Percentiles rank a stretch among this genome's conserved stretches.
phyloP scores from a whole-genome alignment of 2,888 invertebrate species.

The Volucella inflata region DNA sequence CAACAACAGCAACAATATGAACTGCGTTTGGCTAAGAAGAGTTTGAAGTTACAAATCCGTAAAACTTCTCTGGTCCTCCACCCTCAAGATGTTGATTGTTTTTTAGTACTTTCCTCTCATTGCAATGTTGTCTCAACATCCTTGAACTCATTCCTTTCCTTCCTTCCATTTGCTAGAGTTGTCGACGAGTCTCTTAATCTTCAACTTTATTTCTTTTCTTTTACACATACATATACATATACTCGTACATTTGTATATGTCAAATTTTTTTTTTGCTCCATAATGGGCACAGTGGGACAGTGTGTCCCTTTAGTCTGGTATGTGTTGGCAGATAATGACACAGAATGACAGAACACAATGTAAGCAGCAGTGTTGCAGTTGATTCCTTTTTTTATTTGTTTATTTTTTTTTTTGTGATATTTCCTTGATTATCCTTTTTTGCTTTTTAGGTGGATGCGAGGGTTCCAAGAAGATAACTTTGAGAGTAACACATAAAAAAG shows the following conservation, averaged over 20 bases:
- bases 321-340: slow-evolving; percentile 35
- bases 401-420: not conserved
- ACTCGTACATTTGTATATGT: too few species aligned
- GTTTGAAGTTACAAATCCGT: not conserved
- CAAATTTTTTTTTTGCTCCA: not conserved
- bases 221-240: not conserved
- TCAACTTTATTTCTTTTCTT: slow-evolving; percentile 24
- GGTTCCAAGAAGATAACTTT: not conserved
- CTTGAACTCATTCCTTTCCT: slow-evolving; percentile 37
- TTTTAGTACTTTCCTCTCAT: slow-evolving; percentile 29
- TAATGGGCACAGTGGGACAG: slow-evolving; percentile 46
- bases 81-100: slow-evolving; percentile 13
- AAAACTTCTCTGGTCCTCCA: not conserved
- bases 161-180: slow-evolving; percentile 35
- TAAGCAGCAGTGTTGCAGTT: not conserved
- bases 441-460: slow-evolving; percentile 11
- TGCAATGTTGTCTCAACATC: slow-evolving; percentile 14
- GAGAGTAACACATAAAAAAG: not conserved
- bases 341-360: not conserved
- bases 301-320: slow-evolving; percentile 6
- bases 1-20: too few species aligned
- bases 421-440: not conserved
- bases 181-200: slow-evolving; percentile 40
- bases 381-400: not conserved
- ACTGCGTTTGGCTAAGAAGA: too few species aligned